These are phyloP conservation scores for Cynocephalus volans DNA, from an alignment of 2,113 vertebrate genomes.

Conservation along the genomic window DNA sequence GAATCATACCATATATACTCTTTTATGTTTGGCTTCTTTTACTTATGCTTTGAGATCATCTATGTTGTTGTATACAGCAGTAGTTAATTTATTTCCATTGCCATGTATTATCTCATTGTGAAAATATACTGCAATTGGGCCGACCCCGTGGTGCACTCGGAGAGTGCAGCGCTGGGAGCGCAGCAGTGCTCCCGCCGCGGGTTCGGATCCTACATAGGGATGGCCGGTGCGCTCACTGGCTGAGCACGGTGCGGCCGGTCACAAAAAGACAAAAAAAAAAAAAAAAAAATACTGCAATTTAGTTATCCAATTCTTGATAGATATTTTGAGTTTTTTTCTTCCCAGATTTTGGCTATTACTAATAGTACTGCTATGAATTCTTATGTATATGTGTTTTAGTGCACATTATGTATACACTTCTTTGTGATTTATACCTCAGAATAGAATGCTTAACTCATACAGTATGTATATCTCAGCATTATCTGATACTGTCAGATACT, in stretches of 20 bases:
- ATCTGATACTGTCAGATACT: background rate
- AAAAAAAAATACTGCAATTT: too few species aligned
- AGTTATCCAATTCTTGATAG: background rate
- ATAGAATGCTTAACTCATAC: background rate
- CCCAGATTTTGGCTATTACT: background rate
- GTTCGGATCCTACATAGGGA: too few species aligned
- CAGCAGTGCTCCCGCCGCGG: too few species aligned
- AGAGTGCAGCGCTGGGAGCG: too few species aligned
- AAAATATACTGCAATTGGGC: background rate
- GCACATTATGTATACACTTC: background rate
- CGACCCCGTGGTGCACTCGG: too few species aligned
- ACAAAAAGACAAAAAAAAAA: too few species aligned
- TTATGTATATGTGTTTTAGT: background rate
- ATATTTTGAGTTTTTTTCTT: background rate
- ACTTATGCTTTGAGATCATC: constrained; percentile 12
- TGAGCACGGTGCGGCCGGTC: too few species aligned
- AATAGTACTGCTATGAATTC: constrained; percentile 3
- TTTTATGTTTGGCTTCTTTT: background rate
- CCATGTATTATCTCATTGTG: background rate
- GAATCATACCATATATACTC: background rate
- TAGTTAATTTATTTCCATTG: background rate
- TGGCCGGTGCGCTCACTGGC: too few species aligned
- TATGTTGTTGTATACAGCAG: background rate
- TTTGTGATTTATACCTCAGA: background rate
- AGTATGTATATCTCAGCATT: background rate